phyloP scores from a whole-genome alignment of 2,888 invertebrate species.

The Bibio marci region DNA sequence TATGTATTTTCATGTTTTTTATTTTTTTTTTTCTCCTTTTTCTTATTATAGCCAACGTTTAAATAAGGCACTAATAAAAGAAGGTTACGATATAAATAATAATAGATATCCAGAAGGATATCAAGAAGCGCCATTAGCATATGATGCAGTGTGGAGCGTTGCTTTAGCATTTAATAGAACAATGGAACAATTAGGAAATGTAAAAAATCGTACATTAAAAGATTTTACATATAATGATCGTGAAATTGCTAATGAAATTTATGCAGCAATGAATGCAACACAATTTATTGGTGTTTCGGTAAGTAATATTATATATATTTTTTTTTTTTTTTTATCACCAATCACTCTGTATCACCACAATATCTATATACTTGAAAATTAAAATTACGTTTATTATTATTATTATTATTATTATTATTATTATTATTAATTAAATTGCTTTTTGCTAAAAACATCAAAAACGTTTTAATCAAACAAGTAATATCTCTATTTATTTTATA shows the following conservation, averaged over 20 bases:
- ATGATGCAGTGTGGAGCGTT: slow-evolving; percentile 98
- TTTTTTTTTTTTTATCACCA: too few species aligned
- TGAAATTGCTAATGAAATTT: slow-evolving; percentile 88
- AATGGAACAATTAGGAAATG: slow-evolving; percentile 53
- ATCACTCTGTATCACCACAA: too few species aligned
- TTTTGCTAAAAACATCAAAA: too few species aligned
- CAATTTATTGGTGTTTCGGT: slow-evolving; percentile 96
- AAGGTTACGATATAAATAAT: slow-evolving; percentile 72
- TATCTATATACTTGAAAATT: too few species aligned
- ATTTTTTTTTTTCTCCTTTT: too few species aligned
- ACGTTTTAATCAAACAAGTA: too few species aligned
- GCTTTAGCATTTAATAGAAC: slow-evolving; percentile 96
- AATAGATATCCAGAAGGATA: slow-evolving; percentile 84
- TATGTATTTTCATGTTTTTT: too few species aligned
- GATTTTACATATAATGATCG: slow-evolving; percentile 94
- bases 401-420: too few species aligned
- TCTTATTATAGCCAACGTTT: slow-evolving; percentile 59
- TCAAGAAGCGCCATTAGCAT: slow-evolving; percentile 95
- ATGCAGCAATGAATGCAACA: slow-evolving; percentile 95
- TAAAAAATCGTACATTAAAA: slow-evolving; percentile 64
- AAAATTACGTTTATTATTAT: too few species aligned
- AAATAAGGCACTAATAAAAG: slow-evolving; percentile 60
- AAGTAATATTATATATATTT: slow-evolving; percentile 30
- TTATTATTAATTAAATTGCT: too few species aligned
- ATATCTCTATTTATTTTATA: too few species aligned